Percentiles rank a stretch among this genome's conserved stretches.
These are phyloP conservation scores for Ephydatia muelleri DNA, from an alignment of 37 sponge, comb jelly and placozoan species.

Conservation along the genomic window DNA sequence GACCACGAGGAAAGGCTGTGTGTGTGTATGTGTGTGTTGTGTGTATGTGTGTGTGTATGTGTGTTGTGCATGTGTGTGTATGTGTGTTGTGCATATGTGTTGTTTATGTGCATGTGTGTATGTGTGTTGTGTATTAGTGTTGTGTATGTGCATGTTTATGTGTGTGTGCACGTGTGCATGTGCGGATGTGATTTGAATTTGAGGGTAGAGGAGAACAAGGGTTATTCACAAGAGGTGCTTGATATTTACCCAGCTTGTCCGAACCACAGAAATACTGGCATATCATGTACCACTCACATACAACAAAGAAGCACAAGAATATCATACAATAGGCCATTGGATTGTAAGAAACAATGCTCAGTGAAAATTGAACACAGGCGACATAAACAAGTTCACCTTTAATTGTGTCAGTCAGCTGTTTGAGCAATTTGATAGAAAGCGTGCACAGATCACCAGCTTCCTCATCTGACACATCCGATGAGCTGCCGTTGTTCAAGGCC, in stretches of 20 bases:
- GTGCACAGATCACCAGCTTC: conserved; percentile 38
- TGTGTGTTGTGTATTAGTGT: too few relatives aligned
- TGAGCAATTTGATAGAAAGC: conserved; percentile 59
- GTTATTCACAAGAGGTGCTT: too few relatives aligned
- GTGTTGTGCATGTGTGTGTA: background rate
- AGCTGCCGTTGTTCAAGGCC: too few relatives aligned
- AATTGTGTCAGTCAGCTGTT: conserved; percentile 23
- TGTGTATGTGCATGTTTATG: too few relatives aligned
- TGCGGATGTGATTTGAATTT: too few relatives aligned
- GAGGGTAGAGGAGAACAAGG: too few relatives aligned
- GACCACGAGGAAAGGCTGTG: conserved; percentile 9
- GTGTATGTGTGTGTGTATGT: background rate
- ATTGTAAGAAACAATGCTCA: background rate
- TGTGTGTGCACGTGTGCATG: too few relatives aligned
- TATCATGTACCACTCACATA: too few relatives aligned
- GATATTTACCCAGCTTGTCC: too few relatives aligned
- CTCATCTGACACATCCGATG: too few relatives aligned
- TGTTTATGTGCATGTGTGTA: too few relatives aligned
- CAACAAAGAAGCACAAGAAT: background rate
- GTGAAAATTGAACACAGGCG: background rate
- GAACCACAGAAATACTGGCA: too few relatives aligned
- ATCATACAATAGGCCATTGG: background rate
- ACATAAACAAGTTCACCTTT: conserved; percentile 37
- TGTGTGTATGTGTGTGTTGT: background rate
- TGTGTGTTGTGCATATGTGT: background rate